A percentile compares a stretch with the other conserved stretches of the same genome.
Evolutionary conservation across 2,797 vertebrate genomes (phyloP).

Genomic region (Lemur catta): DNA sequence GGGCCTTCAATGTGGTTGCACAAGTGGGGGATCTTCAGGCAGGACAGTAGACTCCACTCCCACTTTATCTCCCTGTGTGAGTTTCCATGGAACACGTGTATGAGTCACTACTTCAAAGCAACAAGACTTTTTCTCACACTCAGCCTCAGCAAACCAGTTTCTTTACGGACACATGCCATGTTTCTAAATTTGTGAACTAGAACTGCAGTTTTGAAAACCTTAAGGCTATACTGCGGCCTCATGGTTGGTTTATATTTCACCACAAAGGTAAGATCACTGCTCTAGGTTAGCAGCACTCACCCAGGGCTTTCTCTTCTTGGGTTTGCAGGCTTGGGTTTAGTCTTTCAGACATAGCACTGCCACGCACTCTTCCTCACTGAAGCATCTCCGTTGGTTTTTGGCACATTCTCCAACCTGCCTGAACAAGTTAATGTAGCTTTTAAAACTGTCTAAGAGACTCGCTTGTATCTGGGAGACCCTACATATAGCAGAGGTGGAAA

Average conservation of each 20-base stretch:
- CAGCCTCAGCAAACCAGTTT: background rate
- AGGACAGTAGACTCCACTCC: background rate
- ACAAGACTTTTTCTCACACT: background rate
- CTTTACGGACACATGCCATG: background rate
- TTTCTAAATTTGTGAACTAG: background rate
- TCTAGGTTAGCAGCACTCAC: background rate
- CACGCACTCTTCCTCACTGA: background rate
- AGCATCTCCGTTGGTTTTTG: constrained; percentile 34
- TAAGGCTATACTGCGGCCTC: background rate
- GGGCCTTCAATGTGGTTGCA: background rate
- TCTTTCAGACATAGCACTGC: background rate
- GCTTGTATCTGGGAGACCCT: constrained; percentile 35
- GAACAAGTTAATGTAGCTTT: constrained; percentile 34
- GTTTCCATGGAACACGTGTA: background rate
- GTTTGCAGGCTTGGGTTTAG: background rate
- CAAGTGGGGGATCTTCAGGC: background rate
- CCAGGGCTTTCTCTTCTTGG: background rate
- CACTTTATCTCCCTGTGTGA: background rate
- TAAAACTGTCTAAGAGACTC: constrained; percentile 26
- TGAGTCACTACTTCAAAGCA: background rate
- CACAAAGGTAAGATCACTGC: background rate
- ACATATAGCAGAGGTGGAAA: background rate
- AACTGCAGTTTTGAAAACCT: background rate
- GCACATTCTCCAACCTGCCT: background rate
- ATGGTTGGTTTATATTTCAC: background rate